A percentile compares a stretch with the other conserved stretches of the same genome.
phyloP scores from a whole-genome alignment of 2,888 invertebrate genomes.

The Hyposoter dolosus region DNA sequence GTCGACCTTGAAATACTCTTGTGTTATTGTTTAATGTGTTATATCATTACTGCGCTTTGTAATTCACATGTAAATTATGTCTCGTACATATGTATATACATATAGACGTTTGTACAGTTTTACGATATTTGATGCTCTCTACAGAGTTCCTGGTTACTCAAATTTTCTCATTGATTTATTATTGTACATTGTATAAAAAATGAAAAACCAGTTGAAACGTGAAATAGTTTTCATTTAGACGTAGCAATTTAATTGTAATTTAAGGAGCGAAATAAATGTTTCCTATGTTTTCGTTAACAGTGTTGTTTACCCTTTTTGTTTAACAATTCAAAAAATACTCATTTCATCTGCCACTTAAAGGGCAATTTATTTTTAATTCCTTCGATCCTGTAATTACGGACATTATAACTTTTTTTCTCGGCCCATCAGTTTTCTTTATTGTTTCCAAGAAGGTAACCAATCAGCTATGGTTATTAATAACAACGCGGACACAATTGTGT shows the following conservation, averaged over 20 bases:
- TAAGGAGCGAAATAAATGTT: constrained; percentile 52
- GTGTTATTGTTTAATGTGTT: constrained; percentile 60
- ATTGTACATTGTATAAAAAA: constrained; percentile 36
- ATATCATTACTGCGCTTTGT: not conserved
- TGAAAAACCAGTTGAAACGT: not conserved
- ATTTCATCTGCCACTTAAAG: not conserved
- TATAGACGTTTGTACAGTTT: constrained; percentile 22
- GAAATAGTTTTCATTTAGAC: constrained; percentile 7
- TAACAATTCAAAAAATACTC: not conserved
- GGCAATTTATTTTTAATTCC: not conserved
- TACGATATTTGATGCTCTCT: not conserved
- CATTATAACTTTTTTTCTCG: not conserved
- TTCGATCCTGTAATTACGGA: not conserved
- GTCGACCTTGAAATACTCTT: constrained; percentile 66
- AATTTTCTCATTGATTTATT: constrained; percentile 20
- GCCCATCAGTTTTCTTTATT: not conserved
- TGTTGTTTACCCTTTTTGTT: not conserved
- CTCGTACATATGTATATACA: constrained; percentile 32
- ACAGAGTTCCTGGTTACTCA: constrained; percentile 3
- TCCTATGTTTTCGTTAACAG: constrained; percentile 48
- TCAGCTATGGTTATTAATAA: not conserved
- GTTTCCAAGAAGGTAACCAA: constrained; percentile 6
- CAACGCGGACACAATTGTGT: constrained; percentile 2
- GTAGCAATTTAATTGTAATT: constrained; percentile 37
- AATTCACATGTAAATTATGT: constrained; percentile 8